Base-by-base conservation (phyloP, 2,888 invertebrate species). In the Cryptocephalus moraei region DNA sequence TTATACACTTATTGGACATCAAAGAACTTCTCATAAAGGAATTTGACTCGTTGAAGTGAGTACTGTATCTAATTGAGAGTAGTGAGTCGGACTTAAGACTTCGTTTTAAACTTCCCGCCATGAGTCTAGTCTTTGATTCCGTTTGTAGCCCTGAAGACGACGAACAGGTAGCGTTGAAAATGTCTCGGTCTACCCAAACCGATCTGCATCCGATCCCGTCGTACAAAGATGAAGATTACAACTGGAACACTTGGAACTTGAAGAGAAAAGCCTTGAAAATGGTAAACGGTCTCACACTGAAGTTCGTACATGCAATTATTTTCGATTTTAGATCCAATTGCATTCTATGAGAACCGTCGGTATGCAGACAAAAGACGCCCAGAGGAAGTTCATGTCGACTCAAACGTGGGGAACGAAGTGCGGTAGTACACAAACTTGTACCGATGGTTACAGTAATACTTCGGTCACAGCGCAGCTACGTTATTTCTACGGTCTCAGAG, bases 171-270 rank as follows among this genome's bases (percentile, higher is more conserved):
- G 3, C 22, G 22, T 6, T 22, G 6, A 22, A 22, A 22, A 2
- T 22, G 3, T 4, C 22, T 6, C 22, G 6, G 6, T 36, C 36
- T 11, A 36, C 36, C n/a, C 12, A n/a, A n/a, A 36, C 36, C 12
- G 36, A 36, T 36, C n/a, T 12, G n/a, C 36, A 36, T 36, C n/a
- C 12, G n/a, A 12, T 36, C 6, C 12, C 36, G 3, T 36, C 11
- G 2, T 4, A 36, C 12, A 36, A 4, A 11, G 11, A 42, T 32
- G 11, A 2, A 11, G 10, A 12, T 36, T 42, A 46, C 22, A 31
- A 33, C 2, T 34, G 42, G 42, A 46, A 46, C 32, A n/a, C 36
- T 11, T 46, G 46, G 46, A 14, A 46, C 36, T 22, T 42, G 9
- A 46, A 13, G 33, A 41, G 32, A 9, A 31, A 12, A 9, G 46